These are phyloP conservation scores for Cyclargus thomasi DNA, from an alignment of 1,140 invertebrate species.

Conservation along the genomic window DNA sequence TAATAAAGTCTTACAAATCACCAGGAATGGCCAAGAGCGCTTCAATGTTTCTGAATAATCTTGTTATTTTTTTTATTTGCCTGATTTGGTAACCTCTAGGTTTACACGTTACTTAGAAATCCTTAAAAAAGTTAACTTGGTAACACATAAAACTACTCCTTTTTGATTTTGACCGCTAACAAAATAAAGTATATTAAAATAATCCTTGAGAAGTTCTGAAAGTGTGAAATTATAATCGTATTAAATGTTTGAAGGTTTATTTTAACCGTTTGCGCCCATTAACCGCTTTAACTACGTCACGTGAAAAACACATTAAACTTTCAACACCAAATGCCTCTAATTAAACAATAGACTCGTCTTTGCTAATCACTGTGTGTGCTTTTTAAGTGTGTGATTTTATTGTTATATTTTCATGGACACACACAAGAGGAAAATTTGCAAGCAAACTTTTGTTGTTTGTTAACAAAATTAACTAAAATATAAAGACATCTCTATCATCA, in stretches of 20 bases:
- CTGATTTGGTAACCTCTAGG: no score
- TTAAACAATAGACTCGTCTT: not conserved
- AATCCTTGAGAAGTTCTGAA: not conserved
- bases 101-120: no score
- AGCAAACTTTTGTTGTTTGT: no score
- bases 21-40: no score
- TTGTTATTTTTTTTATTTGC: no score
- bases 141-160: no score
- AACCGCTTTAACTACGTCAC: not conserved
- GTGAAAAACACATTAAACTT: not conserved
- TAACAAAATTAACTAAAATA: no score
- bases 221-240: not conserved
- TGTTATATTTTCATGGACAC: not conserved
- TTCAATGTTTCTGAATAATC: no score
- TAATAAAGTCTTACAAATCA: no score
- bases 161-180: not conserved
- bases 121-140: no score
- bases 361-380: not conserved
- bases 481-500: no score
- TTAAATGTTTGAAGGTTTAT: not conserved
- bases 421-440: no score
- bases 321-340: not conserved
- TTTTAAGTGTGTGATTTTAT: not conserved
- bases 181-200: not conserved
- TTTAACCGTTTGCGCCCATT: not conserved